These are phyloP conservation scores for Cromileptes altivelis DNA, from an alignment of 2,113 vertebrate species.

Conservation along the genomic window DNA sequence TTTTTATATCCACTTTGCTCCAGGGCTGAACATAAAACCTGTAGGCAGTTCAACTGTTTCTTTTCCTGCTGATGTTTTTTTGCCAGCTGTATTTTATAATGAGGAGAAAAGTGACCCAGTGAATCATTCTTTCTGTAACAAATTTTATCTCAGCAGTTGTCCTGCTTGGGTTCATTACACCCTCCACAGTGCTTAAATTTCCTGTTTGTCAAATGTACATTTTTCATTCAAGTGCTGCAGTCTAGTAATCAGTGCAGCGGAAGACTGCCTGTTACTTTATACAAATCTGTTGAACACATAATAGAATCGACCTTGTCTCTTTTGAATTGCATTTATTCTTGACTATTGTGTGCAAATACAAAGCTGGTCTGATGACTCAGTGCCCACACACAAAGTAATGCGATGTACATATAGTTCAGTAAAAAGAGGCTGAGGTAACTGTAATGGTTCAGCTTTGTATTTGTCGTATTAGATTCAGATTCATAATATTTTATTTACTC, in stretches of 20 bases:
- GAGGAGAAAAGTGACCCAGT: background rate
- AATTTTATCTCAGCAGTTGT: background rate
- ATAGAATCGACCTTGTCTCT: background rate
- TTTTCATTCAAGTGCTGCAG: background rate
- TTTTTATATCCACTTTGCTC: background rate
- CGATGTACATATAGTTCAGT: background rate
- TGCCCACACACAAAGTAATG: no score
- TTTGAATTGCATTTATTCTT: no score
- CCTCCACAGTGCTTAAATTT: background rate
- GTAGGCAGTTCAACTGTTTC: background rate
- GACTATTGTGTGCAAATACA: background rate
- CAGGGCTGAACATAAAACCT: background rate
- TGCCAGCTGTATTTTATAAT: background rate
- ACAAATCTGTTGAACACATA: background rate
- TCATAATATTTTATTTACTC: no score
- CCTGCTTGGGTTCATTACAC: background rate
- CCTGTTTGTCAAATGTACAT: background rate
- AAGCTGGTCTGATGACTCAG: background rate
- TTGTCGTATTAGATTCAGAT: no score
- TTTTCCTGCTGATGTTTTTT: background rate
- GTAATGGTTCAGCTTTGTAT: no score
- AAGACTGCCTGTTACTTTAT: background rate
- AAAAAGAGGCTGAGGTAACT: background rate
- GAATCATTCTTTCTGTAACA: background rate
- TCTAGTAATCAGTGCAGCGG: background rate